These are phyloP conservation scores for Rhodeus uyekii DNA, from an alignment of 2,797 vertebrate genomes.

Conservation along the genomic window DNA sequence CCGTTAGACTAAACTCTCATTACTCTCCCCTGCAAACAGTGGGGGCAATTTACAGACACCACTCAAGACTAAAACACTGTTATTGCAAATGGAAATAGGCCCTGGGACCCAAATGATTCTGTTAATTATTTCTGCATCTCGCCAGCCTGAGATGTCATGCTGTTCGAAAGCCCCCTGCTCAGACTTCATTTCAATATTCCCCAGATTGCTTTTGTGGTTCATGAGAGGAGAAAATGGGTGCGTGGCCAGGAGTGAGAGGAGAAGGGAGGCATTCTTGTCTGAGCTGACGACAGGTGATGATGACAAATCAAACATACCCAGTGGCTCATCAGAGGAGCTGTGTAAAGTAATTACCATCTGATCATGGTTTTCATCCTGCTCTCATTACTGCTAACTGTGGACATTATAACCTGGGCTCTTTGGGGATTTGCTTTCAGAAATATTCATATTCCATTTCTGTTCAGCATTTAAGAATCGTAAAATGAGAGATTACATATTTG, in stretches of 20 bases:
- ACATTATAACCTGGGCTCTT: conserved; percentile 47
- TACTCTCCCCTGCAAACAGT: conserved; percentile 68
- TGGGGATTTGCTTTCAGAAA: conserved; percentile 54
- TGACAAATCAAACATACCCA: conserved; percentile 54
- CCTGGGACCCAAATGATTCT: conserved; percentile 71
- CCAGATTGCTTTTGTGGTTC: conserved; percentile 61
- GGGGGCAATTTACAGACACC: conserved; percentile 72
- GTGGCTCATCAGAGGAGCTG: conserved; percentile 49
- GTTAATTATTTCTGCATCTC: conserved; percentile 75
- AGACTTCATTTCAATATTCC: conserved; percentile 77
- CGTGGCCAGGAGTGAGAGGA: conserved; percentile 31
- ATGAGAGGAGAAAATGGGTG: conserved; percentile 55
- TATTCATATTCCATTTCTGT: conserved; percentile 54
- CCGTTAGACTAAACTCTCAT: conserved; percentile 73
- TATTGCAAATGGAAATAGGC: conserved; percentile 71
- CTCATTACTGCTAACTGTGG: conserved; percentile 52
- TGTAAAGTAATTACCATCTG: conserved; percentile 53
- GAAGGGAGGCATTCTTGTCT: conserved; percentile 10
- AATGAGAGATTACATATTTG: conserved; percentile 54
- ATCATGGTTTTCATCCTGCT: conserved; percentile 50
- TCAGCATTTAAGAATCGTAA: conserved; percentile 52
- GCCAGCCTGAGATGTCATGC: conserved; percentile 40
- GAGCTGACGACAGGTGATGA: conserved; percentile 48
- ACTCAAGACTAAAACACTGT: conserved; percentile 56
- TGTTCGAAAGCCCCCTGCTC: conserved; percentile 52